Conservation (phyloP, 1,140 invertebrate genomes). For the Dufourea novaeangliae region DNA sequence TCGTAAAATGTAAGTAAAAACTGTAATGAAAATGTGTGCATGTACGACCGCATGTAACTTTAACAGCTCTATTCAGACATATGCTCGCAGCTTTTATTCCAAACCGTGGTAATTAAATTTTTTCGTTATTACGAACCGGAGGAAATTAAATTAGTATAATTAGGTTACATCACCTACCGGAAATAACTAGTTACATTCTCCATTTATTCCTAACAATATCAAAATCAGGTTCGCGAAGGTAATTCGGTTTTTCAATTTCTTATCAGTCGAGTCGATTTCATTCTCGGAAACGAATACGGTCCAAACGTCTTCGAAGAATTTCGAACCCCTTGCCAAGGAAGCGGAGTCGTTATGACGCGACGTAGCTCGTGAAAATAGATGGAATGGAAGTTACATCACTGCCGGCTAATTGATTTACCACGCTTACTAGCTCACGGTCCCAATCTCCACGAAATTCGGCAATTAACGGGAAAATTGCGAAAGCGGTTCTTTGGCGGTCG, state of each 20-base stretch:
- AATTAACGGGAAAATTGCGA: slow-evolving; percentile 75
- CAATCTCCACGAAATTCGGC: slow-evolving; percentile 73
- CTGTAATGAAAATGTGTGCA: not conserved
- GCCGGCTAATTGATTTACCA: slow-evolving; percentile 73
- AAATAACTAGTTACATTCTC: too few species aligned
- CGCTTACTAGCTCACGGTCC: slow-evolving; percentile 60
- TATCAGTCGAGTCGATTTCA: not conserved
- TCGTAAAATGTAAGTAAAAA: not conserved
- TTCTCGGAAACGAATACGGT: not conserved
- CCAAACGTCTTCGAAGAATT: not conserved
- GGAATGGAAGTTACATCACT: slow-evolving; percentile 60
- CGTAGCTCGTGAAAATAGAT: slow-evolving; percentile 58
- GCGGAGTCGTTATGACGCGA: slow-evolving; percentile 63
- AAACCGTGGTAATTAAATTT: not conserved
- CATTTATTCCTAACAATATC: not conserved
- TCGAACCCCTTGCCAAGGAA: slow-evolving; percentile 59
- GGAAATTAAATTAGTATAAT: not conserved
- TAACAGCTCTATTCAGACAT: not conserved
- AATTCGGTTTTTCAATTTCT: not conserved
- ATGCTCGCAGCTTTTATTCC: not conserved
- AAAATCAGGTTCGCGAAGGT: not conserved
- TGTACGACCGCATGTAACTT: not conserved
- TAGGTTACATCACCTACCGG: not conserved
- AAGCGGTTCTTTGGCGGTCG: slow-evolving; percentile 42
- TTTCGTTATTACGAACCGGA: not conserved